A percentile compares a stretch with the other conserved stretches of the same genome.
Evolutionary conservation across 2,888 invertebrate species (phyloP).

Genomic region (Synanthedon andrenaeformis): DNA sequence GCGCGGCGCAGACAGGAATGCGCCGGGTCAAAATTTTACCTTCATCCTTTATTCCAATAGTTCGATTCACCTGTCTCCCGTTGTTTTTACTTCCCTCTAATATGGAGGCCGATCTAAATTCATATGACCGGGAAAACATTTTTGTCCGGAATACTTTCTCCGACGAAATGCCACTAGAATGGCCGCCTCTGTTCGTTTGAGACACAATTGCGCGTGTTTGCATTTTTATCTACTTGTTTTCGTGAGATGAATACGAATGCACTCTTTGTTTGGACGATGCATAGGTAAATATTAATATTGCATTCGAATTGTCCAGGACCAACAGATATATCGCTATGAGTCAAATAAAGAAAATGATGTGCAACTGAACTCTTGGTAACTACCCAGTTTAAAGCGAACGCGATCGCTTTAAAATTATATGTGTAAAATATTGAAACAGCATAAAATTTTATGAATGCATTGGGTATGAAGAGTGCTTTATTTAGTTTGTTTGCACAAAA

Average conservation of each 20-base stretch:
- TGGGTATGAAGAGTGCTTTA: no score
- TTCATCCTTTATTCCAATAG: conserved; percentile 43
- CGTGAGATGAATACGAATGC: conserved; percentile 63
- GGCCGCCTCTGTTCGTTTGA: conserved; percentile 49
- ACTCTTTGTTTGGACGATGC: conserved; percentile 51
- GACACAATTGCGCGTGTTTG: conserved; percentile 65
- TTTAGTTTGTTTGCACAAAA: no score
- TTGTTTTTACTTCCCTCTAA: conserved; percentile 45
- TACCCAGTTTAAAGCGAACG: no score
- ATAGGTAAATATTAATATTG: conserved; percentile 56
- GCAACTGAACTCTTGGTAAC: no score
- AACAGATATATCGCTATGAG: background rate
- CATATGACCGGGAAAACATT: conserved; percentile 62
- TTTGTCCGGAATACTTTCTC: conserved; percentile 49
- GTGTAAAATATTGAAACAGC: no score
- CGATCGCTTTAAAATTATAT: no score
- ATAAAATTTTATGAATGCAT: no score
- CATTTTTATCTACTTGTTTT: conserved; percentile 67
- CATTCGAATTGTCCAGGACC: conserved; percentile 35
- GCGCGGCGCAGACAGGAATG: conserved; percentile 15
- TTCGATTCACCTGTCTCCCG: conserved; percentile 14
- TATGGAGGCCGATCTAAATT: conserved; percentile 59
- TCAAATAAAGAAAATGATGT: background rate
- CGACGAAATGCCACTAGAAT: conserved; percentile 20
- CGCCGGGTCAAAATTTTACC: conserved; percentile 19